Conservation (phyloP, 2,888 invertebrate genomes). For the Elysia crispata region DNA sequence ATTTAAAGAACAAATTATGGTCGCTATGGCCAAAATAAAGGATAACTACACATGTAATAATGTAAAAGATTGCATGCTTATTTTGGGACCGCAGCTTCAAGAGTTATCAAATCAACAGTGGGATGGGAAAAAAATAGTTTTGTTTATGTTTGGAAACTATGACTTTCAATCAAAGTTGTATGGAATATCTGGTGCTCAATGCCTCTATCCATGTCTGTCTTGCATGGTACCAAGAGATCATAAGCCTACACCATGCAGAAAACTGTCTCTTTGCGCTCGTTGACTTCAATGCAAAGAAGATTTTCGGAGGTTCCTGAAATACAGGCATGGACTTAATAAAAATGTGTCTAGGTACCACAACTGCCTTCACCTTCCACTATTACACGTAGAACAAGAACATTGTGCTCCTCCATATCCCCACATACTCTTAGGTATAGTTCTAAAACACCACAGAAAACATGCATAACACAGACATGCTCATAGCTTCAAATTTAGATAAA, state of each 20-base stretch:
- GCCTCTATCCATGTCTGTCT: conserved; percentile 25
- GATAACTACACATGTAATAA: no score
- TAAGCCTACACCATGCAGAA: neutral
- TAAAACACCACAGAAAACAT: no score
- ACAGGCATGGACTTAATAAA: conserved; percentile 2
- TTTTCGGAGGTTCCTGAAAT: neutral
- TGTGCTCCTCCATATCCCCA: neutral
- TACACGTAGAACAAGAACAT: neutral
- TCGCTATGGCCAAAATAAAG: no score
- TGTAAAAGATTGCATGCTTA: no score
- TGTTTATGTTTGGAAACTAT: conserved; percentile 25
- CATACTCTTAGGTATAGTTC: no score
- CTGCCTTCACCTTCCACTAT: neutral
- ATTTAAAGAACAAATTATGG: neutral
- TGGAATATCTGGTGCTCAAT: conserved; percentile 6
- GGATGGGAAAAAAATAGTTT: neutral
- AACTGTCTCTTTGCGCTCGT: neutral
- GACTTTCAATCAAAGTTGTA: neutral
- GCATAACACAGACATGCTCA: neutral
- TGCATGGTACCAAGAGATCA: neutral
- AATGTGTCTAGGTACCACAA: no score
- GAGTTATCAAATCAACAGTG: neutral
- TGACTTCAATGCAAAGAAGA: neutral
- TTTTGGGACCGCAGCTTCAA: no score
- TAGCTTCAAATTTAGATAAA: neutral